Percentiles rank a stretch among this genome's conserved stretches.
Evolutionary conservation across 1,140 invertebrate species (phyloP).

Genomic region (Penaeus japonicus): DNA sequence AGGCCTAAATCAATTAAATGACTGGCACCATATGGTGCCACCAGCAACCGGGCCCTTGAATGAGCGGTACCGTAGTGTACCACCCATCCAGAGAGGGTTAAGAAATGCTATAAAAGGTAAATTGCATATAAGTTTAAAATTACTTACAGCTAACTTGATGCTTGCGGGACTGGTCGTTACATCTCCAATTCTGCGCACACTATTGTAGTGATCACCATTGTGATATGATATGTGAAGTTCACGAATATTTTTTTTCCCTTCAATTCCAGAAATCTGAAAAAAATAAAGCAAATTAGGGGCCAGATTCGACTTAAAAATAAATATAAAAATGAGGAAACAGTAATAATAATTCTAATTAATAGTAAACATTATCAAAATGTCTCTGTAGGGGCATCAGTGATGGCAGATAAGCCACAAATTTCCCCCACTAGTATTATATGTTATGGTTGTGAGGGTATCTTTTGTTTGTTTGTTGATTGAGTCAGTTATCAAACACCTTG

Average conservation of each 20-base stretch:
- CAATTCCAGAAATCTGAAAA: conserved; percentile 37
- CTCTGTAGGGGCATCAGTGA: too few species aligned
- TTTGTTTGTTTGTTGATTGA: too few species aligned
- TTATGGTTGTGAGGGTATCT: too few species aligned
- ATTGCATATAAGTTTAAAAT: not conserved
- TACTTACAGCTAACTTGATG: conserved; percentile 60
- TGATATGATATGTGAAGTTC: conserved; percentile 70
- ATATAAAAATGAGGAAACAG: not conserved
- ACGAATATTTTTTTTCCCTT: conserved; percentile 53
- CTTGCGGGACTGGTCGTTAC: conserved; percentile 65
- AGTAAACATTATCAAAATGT: conserved; percentile 30
- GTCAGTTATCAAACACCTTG: too few species aligned
- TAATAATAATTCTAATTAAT: not conserved
- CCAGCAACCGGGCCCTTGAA: too few species aligned
- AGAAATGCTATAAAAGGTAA: not conserved
- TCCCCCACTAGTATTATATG: too few species aligned
- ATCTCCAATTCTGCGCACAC: conserved; percentile 64
- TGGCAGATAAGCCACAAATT: too few species aligned
- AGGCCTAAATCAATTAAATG: too few species aligned
- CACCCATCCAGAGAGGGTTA: too few species aligned
- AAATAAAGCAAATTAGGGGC: not conserved
- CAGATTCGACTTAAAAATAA: not conserved
- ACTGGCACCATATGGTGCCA: too few species aligned
- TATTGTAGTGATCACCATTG: conserved; percentile 69
- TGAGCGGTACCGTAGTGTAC: too few species aligned